Conservation (phyloP, 1,140 invertebrate species). For the Drosophila busckii region DNA sequence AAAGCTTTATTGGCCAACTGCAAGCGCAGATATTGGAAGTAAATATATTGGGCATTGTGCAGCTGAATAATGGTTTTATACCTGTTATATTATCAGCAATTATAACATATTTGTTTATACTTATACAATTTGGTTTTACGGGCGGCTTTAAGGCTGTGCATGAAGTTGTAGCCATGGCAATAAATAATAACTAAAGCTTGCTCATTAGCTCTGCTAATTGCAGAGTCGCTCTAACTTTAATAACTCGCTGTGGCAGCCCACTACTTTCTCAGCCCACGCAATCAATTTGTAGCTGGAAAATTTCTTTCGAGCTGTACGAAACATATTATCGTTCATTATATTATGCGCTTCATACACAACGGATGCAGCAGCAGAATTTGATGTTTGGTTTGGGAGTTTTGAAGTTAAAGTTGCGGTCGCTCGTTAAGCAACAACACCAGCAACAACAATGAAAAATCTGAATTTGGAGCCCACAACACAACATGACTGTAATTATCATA, state of each 20-base stretch:
- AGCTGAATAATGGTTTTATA: slow-evolving; percentile 62
- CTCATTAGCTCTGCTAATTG: too few species aligned
- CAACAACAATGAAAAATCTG: slow-evolving; percentile 23
- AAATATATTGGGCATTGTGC: slow-evolving; percentile 58
- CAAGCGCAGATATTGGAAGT: slow-evolving; percentile 58
- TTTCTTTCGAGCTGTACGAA: slow-evolving; percentile 45
- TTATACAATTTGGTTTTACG: slow-evolving; percentile 64
- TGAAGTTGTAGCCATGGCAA: too few species aligned
- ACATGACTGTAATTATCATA: slow-evolving; percentile 69
- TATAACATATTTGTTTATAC: slow-evolving; percentile 60
- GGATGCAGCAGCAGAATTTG: slow-evolving; percentile 53
- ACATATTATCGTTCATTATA: slow-evolving; percentile 68
- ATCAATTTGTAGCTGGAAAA: slow-evolving; percentile 19
- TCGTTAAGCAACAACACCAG: slow-evolving; percentile 46
- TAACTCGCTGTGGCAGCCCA: too few species aligned
- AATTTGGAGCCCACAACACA: slow-evolving; percentile 55
- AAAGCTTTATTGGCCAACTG: slow-evolving; percentile 46
- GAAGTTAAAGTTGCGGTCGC: slow-evolving; percentile 39
- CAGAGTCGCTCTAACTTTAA: too few species aligned
- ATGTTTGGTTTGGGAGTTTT: slow-evolving; percentile 27
- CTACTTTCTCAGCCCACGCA: slow-evolving; percentile 19
- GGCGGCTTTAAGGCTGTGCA: slow-evolving; percentile 49
- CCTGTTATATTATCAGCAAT: slow-evolving; percentile 61
- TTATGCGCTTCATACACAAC: slow-evolving; percentile 24
- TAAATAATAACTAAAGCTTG: too few species aligned